Evolutionary conservation across 2,113 vertebrate species (phyloP).

Genomic region (Sula dactylatra): DNA sequence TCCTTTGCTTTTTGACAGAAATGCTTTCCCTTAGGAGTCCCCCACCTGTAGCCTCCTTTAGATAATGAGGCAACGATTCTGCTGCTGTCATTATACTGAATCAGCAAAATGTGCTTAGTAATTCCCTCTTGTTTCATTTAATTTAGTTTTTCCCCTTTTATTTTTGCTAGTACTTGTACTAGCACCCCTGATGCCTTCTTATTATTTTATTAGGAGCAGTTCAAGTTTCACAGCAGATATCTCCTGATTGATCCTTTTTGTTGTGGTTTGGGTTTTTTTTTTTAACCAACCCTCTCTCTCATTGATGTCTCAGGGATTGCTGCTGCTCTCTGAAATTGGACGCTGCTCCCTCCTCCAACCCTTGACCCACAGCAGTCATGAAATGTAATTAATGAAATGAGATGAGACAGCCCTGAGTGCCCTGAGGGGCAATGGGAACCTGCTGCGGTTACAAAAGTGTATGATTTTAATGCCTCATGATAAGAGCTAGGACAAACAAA

Average conservation of each 20-base stretch:
- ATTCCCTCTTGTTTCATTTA: background rate
- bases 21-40: background rate
- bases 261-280: background rate
- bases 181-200: background rate
- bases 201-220: conserved; percentile 33
- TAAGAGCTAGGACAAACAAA: conserved; percentile 55
- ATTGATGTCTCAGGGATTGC: conserved; percentile 41
- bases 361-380: conserved; percentile 63
- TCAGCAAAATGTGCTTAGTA: background rate
- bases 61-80: background rate
- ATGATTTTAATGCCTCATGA: conserved; percentile 70
- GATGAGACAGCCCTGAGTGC: conserved; percentile 62
- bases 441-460: conserved; percentile 63
- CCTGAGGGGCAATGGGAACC: conserved; percentile 65
- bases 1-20: background rate
- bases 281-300: background rate
- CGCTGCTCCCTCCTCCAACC: conserved; percentile 48
- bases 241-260: conserved; percentile 57
- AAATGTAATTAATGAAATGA: conserved; percentile 77
- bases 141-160: background rate
- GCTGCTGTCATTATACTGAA: background rate
- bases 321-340: conserved; percentile 65
- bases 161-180: background rate
- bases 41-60: background rate
- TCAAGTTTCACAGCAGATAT: conserved; percentile 35